Conservation (phyloP, 2,113 vertebrate genomes). For the Pristiophorus japonicus region DNA sequence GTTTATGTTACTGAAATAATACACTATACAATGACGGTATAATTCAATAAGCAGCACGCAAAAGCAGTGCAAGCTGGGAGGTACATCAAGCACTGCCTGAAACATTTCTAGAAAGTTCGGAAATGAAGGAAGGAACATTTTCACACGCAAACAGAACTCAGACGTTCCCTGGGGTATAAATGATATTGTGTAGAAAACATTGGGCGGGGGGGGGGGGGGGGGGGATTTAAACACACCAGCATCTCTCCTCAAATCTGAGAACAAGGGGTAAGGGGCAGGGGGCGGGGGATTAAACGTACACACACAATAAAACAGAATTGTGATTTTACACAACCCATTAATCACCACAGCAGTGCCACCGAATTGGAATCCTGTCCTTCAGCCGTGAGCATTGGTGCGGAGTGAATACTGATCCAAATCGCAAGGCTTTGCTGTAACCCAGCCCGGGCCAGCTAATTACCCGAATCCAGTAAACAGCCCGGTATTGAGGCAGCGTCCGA, state of each 20-base stretch:
- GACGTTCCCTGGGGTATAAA: background rate
- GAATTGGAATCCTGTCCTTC: background rate
- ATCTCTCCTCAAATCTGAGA: background rate
- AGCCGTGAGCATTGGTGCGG: background rate
- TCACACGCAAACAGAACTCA: background rate
- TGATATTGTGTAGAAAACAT: slow-evolving; percentile 21
- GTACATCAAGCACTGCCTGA: background rate
- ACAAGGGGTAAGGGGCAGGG: background rate
- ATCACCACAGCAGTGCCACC: background rate
- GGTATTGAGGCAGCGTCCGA: background rate
- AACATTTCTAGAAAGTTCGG: background rate
- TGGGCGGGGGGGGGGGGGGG: too few relatives aligned
- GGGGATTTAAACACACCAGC: slow-evolving; percentile 1
- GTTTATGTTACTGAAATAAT: slow-evolving; percentile 28
- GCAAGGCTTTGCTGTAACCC: background rate
- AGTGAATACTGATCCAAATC: background rate
- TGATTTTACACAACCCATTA: background rate
- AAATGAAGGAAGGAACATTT: slow-evolving; percentile 22
- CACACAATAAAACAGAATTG: background rate
- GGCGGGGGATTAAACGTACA: background rate
- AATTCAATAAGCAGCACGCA: background rate
- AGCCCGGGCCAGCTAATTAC: background rate
- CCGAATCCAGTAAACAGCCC: background rate
- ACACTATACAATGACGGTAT: slow-evolving; percentile 21
- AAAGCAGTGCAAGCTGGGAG: background rate